Evolutionary conservation across 2,113 vertebrate genomes (phyloP), one percentile per base, ranked within the genome.

Genomic region (Paramisgurnus dabryanus): DNA sequence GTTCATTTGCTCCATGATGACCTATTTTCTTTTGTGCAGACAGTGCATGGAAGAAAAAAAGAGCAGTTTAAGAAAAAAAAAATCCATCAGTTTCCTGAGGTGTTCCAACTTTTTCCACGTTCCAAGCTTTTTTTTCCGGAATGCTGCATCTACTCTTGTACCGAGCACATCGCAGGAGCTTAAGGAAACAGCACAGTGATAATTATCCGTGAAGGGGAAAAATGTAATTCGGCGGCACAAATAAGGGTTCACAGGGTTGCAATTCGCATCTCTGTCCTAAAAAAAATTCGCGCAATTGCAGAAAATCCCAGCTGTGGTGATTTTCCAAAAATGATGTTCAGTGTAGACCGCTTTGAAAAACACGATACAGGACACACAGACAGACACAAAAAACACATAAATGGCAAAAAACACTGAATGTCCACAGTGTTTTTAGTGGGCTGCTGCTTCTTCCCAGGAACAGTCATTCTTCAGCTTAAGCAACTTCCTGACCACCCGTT

Each of bases 401-500:
- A 27, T 73, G 34, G 13, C 5, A 1, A 76, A 11, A 80, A 86
- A 85, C 78, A 88, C 81, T 57, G 57, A 78, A 47, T 43, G 8
- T 50, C 76, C 15, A 17, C 11, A 80, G 81, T 53, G 63, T 80
- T 61, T 73, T 41, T 92, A 92, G 98, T 90, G 93, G 94, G 68
- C 90, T 34, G 27, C 79, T 0, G 88, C 83, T 45, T 98, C 96
- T 7, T 98, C 95, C 93, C 96, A 94, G 69, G 92, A 61, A 47
- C 93, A 94, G 67, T 98, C 97, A 0, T 97, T 97, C 1, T 97
- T 95, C 90, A 97, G 96, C 89, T 98, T 99, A 88, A 96, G 87
- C 87, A 98, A 89, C 89, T 95, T 96, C 68, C 94, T 88, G 27
- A 99, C 96, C 64, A 96, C 86, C 60, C 96, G 95, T 92, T 99